Conservation (phyloP, 2,888 invertebrate genomes). For the Heliothis peltigera region DNA sequence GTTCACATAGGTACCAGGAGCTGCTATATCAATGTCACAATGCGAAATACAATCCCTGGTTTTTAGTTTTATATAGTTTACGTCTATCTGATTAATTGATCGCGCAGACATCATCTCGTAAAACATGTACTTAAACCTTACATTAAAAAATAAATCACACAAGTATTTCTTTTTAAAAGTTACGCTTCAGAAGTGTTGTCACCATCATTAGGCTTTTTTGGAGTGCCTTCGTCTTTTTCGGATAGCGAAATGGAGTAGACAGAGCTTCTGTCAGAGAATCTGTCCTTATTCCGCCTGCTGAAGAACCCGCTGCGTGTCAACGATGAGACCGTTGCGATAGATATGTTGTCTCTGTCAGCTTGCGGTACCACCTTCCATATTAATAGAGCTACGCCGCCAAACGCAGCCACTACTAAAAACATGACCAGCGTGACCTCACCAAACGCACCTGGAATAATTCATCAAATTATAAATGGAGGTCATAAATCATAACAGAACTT, state of each 20-base stretch:
- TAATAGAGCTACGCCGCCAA: constrained; percentile 88
- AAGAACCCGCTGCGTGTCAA: constrained; percentile 83
- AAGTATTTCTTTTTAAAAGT: constrained; percentile 29
- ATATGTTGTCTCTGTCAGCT: constrained; percentile 86
- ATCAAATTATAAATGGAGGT: constrained; percentile 27
- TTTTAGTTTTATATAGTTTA: too few relatives aligned
- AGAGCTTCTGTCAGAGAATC: constrained; percentile 85
- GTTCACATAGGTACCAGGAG: too few relatives aligned
- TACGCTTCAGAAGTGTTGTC: constrained; percentile 88
- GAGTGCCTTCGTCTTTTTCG: constrained; percentile 81
- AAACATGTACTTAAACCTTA: constrained; percentile 64
- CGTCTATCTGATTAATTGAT: neutral
- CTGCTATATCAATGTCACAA: too few relatives aligned
- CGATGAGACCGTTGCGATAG: constrained; percentile 83
- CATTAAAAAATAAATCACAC: constrained; percentile 53
- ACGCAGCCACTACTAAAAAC: constrained; percentile 90
- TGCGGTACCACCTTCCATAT: constrained; percentile 90
- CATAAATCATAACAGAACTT: constrained; percentile 35
- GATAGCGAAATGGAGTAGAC: constrained; percentile 87
- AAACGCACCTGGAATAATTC: constrained; percentile 80
- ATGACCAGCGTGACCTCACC: constrained; percentile 88
- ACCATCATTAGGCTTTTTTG: constrained; percentile 79
- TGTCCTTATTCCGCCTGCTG: constrained; percentile 80
- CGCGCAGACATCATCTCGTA: constrained; percentile 13
- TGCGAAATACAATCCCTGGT: neutral